Percentiles rank a stretch among this genome's conserved stretches.
Conservation (phyloP, 2,113 vertebrate species). For the Melanerpes formicivorus region DNA sequence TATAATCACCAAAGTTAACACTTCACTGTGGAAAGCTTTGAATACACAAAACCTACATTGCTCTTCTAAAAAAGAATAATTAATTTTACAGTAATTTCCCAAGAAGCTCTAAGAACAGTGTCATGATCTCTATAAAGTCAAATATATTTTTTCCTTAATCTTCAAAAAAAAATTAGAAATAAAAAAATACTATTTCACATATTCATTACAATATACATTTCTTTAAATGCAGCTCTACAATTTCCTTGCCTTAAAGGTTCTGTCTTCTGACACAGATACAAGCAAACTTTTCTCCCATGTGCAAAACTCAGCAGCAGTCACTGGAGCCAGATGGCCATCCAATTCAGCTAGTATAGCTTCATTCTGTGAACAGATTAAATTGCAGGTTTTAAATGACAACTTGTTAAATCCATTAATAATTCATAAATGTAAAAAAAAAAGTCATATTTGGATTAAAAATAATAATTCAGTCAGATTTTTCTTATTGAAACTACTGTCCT, state of each 20-base stretch:
- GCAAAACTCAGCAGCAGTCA: slow-evolving; percentile 88
- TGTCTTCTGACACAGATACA: slow-evolving; percentile 88
- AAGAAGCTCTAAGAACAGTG: neutral
- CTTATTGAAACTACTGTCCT: neutral
- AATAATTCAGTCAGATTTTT: neutral
- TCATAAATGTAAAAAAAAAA: neutral
- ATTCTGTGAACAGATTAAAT: slow-evolving; percentile 32
- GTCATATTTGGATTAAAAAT: neutral
- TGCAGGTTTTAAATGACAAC: neutral
- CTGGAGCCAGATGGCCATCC: slow-evolving; percentile 78
- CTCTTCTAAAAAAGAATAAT: neutral
- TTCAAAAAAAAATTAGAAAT: neutral
- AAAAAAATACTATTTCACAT: neutral
- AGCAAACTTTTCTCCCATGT: slow-evolving; percentile 78
- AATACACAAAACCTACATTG: neutral
- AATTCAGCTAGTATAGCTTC: slow-evolving; percentile 67
- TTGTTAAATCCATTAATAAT: neutral
- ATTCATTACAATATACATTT: neutral
- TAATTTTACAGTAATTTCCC: neutral
- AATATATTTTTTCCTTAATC: neutral
- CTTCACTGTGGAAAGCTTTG: neutral
- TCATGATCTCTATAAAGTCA: neutral
- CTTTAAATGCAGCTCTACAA: neutral
- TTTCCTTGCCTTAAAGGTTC: slow-evolving; percentile 84
- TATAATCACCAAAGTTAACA: neutral